These are phyloP conservation scores for Epinotia brunnichana DNA, from an alignment of 2,888 invertebrate species.

Conservation along the genomic window DNA sequence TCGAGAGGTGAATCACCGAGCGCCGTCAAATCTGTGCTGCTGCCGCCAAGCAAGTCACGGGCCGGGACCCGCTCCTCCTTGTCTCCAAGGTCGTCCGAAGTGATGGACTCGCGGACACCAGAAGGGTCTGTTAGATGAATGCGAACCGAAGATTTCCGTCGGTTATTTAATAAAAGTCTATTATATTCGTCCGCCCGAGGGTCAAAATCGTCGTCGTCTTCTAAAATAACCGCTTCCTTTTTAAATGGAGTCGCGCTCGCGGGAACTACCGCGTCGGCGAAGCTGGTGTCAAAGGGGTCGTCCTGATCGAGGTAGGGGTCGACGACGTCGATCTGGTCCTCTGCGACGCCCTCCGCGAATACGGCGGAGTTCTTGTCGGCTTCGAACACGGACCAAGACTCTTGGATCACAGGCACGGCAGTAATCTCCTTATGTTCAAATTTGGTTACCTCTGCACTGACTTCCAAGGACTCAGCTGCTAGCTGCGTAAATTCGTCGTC, in stretches of 20 bases:
- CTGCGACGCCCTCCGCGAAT: slow-evolving; percentile 75
- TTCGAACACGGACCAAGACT: slow-evolving; percentile 88
- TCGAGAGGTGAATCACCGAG: slow-evolving; percentile 87
- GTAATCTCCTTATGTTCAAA: slow-evolving; percentile 73
- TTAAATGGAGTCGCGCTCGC: slow-evolving; percentile 59
- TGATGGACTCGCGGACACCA: slow-evolving; percentile 84
- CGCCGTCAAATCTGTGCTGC: slow-evolving; percentile 88
- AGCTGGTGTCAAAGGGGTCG: slow-evolving; percentile 94
- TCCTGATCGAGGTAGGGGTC: slow-evolving; percentile 83
- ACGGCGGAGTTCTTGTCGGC: slow-evolving; percentile 77
- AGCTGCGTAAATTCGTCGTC: slow-evolving; percentile 90
- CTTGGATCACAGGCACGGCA: slow-evolving; percentile 75
- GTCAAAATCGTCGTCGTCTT: slow-evolving; percentile 85
- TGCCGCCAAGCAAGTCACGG: slow-evolving; percentile 89
- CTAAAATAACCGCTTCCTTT: slow-evolving; percentile 69
- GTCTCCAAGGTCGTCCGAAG: slow-evolving; percentile 78
- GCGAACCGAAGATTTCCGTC: slow-evolving; percentile 80
- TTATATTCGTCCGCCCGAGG: slow-evolving; percentile 85
- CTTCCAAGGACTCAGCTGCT: slow-evolving; percentile 89
- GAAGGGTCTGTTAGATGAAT: slow-evolving; percentile 87
- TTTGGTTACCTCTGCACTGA: slow-evolving; percentile 80
- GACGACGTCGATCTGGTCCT: slow-evolving; percentile 75
- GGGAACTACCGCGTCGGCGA: slow-evolving; percentile 90
- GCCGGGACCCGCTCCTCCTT: slow-evolving; percentile 73
- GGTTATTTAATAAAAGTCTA: slow-evolving; percentile 68